Conservation (phyloP, 1,140 invertebrate genomes). For the Lordiphosa collinella region DNA sequence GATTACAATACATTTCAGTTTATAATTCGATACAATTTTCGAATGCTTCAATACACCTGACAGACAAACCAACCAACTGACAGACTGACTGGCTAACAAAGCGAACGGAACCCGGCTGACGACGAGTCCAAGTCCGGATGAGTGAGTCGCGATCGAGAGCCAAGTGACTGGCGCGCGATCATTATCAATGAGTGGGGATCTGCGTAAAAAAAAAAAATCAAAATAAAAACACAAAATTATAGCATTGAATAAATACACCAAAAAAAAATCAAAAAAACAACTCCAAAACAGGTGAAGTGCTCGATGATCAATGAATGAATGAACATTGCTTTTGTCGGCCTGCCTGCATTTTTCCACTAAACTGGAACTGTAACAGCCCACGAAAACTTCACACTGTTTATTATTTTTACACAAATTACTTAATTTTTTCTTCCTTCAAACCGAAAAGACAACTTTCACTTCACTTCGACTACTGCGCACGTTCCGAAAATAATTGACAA, state of each 20-base stretch:
- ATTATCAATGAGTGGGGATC: constrained; percentile 43
- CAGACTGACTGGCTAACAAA: constrained; percentile 21
- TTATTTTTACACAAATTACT: constrained; percentile 53
- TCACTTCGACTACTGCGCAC: constrained; percentile 40
- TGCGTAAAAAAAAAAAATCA: constrained; percentile 31
- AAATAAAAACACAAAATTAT: constrained; percentile 41
- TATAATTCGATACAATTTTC: constrained; percentile 49
- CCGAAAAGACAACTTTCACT: constrained; percentile 66
- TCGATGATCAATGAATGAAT: constrained; percentile 32
- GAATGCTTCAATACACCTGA: constrained; percentile 53
- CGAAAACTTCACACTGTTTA: constrained; percentile 26
- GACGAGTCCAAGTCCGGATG: constrained; percentile 39
- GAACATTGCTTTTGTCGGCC: not conserved
- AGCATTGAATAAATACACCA: constrained; percentile 41
- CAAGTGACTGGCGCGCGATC: constrained; percentile 33
- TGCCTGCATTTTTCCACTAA: constrained; percentile 11
- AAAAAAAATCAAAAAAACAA: constrained; percentile 17
- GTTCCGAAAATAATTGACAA: constrained; percentile 61
- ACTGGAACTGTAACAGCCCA: constrained; percentile 29
- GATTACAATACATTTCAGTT: constrained; percentile 25
- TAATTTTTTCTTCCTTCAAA: constrained; percentile 41
- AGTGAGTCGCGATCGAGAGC: constrained; percentile 15
- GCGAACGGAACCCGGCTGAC: constrained; percentile 26
- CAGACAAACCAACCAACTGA: constrained; percentile 9
- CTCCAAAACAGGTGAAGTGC: constrained; percentile 41